phyloP scores from a whole-genome alignment of 2,888 invertebrate species.

The Opisthograptis luteolata region DNA sequence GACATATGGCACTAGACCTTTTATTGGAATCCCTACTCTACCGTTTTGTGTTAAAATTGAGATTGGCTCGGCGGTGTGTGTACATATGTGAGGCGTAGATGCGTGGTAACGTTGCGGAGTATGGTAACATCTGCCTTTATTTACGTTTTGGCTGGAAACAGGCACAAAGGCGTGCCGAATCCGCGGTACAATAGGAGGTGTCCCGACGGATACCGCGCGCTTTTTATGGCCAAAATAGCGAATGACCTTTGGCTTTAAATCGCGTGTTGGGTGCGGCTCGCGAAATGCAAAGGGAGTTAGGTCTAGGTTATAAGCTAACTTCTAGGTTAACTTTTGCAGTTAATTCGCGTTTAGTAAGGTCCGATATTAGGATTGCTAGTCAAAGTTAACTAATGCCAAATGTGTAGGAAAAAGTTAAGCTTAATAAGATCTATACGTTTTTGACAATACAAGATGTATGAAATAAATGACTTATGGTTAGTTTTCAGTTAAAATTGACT shows the following conservation, averaged over 20 bases:
- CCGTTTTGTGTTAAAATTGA: slow-evolving; percentile 29
- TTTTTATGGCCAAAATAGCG: slow-evolving; percentile 58
- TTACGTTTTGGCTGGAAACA: slow-evolving; percentile 81
- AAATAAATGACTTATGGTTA: too few species aligned
- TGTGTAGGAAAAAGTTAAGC: too few species aligned
- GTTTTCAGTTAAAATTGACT: too few species aligned
- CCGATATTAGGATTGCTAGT: too few species aligned
- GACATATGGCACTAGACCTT: slow-evolving; percentile 15
- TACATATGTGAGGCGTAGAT: slow-evolving; percentile 38
- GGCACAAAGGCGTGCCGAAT: slow-evolving; percentile 77
- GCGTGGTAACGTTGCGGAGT: slow-evolving; percentile 64
- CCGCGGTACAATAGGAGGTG: slow-evolving; percentile 65
- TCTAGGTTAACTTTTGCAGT: too few species aligned
- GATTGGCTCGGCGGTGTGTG: slow-evolving; percentile 29
- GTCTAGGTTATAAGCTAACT: neutral
- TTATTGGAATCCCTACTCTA: slow-evolving; percentile 36
- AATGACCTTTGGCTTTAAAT: slow-evolving; percentile 57
- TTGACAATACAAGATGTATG: too few species aligned
- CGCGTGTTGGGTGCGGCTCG: neutral
- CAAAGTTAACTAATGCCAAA: too few species aligned
- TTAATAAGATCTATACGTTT: too few species aligned
- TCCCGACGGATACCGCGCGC: slow-evolving; percentile 42
- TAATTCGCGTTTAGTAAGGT: too few species aligned
- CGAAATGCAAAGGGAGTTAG: slow-evolving; percentile 27
- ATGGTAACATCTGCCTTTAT: slow-evolving; percentile 83